phyloP scores from a whole-genome alignment of 2,113 vertebrate species.

The Cyphomyrus plagiostoma region DNA sequence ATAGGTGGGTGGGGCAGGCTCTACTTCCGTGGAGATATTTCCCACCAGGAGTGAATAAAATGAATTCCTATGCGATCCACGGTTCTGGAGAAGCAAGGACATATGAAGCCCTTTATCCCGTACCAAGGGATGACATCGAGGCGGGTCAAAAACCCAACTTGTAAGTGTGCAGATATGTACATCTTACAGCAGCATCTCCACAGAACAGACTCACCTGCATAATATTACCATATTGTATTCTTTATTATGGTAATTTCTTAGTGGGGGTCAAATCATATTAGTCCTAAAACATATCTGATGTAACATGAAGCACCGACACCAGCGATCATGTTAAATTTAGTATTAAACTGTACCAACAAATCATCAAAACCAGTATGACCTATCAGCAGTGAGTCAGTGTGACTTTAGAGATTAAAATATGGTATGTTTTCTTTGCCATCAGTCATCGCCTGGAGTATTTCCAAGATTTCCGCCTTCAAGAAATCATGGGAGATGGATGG shows the following conservation, averaged over 20 bases:
- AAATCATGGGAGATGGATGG: slow-evolving; percentile 63
- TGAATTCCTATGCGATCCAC: slow-evolving; percentile 64
- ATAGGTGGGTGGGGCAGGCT: slow-evolving; percentile 51
- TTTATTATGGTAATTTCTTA: neutral
- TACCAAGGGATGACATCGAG: slow-evolving; percentile 50
- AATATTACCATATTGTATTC: neutral
- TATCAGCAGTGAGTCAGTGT: neutral
- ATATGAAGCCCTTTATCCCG: slow-evolving; percentile 58
- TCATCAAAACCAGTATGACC: neutral
- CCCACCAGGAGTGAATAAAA: slow-evolving; percentile 60
- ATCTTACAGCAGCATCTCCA: neutral
- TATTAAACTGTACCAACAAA: neutral
- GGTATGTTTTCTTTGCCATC: slow-evolving; percentile 18
- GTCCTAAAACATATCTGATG: neutral
- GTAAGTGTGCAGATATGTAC: slow-evolving; percentile 43
- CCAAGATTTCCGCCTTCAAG: slow-evolving; percentile 58
- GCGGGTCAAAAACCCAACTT: slow-evolving; percentile 57
- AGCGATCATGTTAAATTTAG: neutral
- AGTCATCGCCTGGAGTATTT: slow-evolving; percentile 64
- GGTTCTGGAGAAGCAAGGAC: slow-evolving; percentile 52
- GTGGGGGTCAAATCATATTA: neutral
- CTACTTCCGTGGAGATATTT: slow-evolving; percentile 61
- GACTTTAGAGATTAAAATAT: neutral
- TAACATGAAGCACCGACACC: neutral
- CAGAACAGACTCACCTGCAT: neutral